Evolutionary conservation across 1,140 invertebrate species (phyloP), one percentile per base, ranked within the genome.

Genomic region (Battus philenor): DNA sequence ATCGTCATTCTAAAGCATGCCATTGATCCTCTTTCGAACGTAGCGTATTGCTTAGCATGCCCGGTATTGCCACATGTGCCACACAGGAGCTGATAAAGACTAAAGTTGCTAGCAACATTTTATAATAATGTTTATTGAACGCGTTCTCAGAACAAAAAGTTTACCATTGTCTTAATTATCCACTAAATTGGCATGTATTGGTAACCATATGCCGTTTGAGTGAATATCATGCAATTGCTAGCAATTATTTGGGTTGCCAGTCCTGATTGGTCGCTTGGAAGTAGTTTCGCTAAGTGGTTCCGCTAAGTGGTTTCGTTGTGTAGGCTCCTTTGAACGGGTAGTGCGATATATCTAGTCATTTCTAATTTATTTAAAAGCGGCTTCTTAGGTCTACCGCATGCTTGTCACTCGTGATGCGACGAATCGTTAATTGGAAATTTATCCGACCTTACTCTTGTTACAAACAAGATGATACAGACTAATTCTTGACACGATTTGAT

Each of bases 231-330:
- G 20, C 10, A 26, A 18, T 57, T 72, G 71, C 74, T 78, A 78
- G 74, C 68, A 74, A 70, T 59, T 68, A 17, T 2, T 45, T 43
- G 68, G 66, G 72, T 74, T 74, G 68, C 59, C 59, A 56, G 59
- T 67, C 70, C 66, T 45, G 20, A 22, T 22, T 22, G 3, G 20
- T 22, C n/a, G 20, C 7, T 22, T 3, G 3, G 3, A 22, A 22
- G 7, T 22, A 22, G 20, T 22, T 22, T 22, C 20, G 20, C 7
- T 4, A 22, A 7, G 3, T 4, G 3, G 20, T 22, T 4, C 3
- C 7, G 20, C 3, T 7, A 7, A 4, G 20, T 7, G 7, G 7
- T 7, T 4, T 4, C 3, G 20, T 3, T 4, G 20, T 22, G 3
- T 22, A 22, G 7, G 3, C 3, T 22, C 3, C 3, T 4, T 4